A percentile compares a stretch with the other conserved stretches of the same genome.
phyloP scores from a whole-genome alignment of 2,113 vertebrate genomes.

The Dinomys branickii region DNA sequence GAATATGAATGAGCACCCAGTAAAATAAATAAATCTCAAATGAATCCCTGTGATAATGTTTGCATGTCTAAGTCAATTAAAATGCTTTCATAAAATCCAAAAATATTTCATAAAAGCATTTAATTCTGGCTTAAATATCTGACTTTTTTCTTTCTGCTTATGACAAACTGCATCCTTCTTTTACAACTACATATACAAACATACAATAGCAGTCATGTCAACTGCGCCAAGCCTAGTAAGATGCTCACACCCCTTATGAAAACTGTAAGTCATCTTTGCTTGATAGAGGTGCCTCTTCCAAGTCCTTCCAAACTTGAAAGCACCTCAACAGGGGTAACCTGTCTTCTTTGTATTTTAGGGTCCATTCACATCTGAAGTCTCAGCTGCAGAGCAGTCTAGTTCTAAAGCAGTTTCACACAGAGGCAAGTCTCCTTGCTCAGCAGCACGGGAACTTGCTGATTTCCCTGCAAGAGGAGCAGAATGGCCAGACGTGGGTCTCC shows the following conservation, averaged over 20 bases:
- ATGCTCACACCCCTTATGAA: background rate
- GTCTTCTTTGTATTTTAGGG: background rate
- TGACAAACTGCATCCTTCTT: background rate
- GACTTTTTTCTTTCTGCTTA: background rate
- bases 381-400: background rate
- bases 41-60: background rate
- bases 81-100: constrained; percentile 66
- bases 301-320: background rate
- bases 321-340: background rate
- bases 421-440: background rate
- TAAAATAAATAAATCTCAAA: constrained; percentile 68
- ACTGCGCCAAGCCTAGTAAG: background rate
- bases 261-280: background rate
- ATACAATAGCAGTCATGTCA: background rate
- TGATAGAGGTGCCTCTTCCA: background rate
- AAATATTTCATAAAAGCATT: constrained; percentile 67
- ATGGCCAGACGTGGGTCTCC: background rate
- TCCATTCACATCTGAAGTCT: background rate
- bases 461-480: constrained; percentile 31
- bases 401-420: constrained; percentile 48
- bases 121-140: constrained; percentile 56
- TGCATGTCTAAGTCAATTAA: constrained; percentile 39
- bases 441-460: background rate
- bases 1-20: background rate
- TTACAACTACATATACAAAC: background rate